Evolutionary conservation across 2,113 vertebrate species (phyloP).

Genomic region (Cyprinus carpio): DNA sequence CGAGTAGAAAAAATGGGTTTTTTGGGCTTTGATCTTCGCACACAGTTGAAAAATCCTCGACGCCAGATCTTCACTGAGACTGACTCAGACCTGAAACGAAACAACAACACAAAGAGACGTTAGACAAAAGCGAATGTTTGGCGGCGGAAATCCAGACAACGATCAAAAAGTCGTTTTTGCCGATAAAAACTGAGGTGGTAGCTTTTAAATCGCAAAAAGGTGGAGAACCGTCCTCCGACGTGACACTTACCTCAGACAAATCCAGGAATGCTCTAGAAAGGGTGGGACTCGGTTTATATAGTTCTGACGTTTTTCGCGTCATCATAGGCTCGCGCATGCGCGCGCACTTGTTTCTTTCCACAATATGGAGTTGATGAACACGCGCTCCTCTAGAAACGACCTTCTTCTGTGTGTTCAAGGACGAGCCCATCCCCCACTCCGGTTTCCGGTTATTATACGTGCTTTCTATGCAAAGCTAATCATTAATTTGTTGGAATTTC

Average conservation of each 20-base stretch:
- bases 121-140: slow-evolving; percentile 48
- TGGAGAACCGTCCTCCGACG: background rate
- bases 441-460: background rate
- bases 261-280: slow-evolving; percentile 72
- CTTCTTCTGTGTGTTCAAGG: slow-evolving; percentile 61
- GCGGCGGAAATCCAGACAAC: background rate
- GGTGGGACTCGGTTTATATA: slow-evolving; percentile 73
- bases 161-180: background rate
- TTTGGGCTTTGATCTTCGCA: slow-evolving; percentile 73
- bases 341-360: background rate
- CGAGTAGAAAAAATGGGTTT: slow-evolving; percentile 75
- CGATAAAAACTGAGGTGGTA: background rate
- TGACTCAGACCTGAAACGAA: slow-evolving; percentile 66
- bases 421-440: slow-evolving; percentile 56
- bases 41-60: slow-evolving; percentile 75
- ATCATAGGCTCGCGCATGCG: background rate
- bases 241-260: slow-evolving; percentile 79
- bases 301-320: slow-evolving; percentile 75
- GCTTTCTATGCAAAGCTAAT: background rate
- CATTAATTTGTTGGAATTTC: background rate
- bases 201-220: background rate
- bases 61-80: slow-evolving; percentile 72
- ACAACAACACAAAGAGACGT: slow-evolving; percentile 63
- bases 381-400: slow-evolving; percentile 45
- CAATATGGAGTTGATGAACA: slow-evolving; percentile 63